Evolutionary conservation across 2,888 invertebrate species (phyloP).

Genomic region (Ditula angustiorana): DNA sequence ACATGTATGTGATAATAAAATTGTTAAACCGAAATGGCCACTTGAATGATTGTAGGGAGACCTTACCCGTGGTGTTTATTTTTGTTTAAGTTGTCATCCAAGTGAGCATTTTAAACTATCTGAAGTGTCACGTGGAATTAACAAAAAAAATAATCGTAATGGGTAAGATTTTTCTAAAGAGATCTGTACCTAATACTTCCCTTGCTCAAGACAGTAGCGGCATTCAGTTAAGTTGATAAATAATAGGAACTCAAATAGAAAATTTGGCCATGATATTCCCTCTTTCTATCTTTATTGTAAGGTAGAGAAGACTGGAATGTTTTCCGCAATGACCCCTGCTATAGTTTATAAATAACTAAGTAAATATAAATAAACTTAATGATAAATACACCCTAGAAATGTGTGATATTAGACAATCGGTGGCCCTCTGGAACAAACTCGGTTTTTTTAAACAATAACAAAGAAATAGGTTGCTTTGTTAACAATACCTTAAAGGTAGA

Average conservation of each 20-base stretch:
- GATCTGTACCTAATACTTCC: slow-evolving; percentile 7
- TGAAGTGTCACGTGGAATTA: not conserved
- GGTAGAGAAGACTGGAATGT: not conserved
- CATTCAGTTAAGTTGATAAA: not conserved
- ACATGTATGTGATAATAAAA: slow-evolving; percentile 22
- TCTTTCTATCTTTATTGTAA: slow-evolving; percentile 10
- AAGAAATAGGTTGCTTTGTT: not conserved
- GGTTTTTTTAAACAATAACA: not conserved
- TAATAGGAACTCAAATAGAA: not conserved
- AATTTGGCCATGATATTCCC: not conserved
- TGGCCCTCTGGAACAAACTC: slow-evolving; percentile 49
- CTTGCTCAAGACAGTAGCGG: slow-evolving; percentile 7
- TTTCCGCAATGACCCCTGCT: slow-evolving; percentile 9
- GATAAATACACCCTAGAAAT: slow-evolving; percentile 57
- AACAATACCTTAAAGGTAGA: not conserved
- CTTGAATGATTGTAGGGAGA: not conserved
- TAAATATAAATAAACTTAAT: slow-evolving; percentile 38
- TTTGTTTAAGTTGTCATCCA: not conserved
- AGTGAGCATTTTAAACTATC: not conserved
- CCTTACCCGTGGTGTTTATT: not conserved
- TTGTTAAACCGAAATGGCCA: not conserved
- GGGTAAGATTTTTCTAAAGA: not conserved
- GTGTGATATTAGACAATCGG: slow-evolving; percentile 71
- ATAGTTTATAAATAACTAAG: slow-evolving; percentile 1
- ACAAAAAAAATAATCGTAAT: not conserved